Conservation (phyloP, 2,113 vertebrate genomes). For the crab-eating macaque (Macaca fascicularis) region DNA sequence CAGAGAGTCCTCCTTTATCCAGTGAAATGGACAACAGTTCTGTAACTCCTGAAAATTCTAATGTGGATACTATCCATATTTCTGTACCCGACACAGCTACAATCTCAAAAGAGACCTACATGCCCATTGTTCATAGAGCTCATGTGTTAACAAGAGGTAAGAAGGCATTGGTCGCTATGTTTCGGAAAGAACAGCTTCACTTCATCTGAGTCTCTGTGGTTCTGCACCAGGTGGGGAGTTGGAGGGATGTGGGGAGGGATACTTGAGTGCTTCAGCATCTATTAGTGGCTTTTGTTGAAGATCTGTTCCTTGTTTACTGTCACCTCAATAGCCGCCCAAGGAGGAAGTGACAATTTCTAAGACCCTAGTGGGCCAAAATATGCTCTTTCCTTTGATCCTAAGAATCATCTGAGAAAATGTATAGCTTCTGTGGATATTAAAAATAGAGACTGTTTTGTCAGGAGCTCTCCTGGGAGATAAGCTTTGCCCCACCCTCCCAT, state of each 20-base stretch:
- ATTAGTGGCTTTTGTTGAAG: neutral
- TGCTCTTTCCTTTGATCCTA: neutral
- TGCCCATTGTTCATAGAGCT: neutral
- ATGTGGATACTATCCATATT: neutral
- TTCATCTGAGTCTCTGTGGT: neutral
- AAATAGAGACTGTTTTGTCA: neutral
- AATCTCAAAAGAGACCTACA: neutral
- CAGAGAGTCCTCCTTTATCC: neutral
- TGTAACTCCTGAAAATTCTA: neutral
- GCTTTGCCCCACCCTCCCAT: neutral
- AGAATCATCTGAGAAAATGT: neutral
- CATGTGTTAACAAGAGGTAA: neutral
- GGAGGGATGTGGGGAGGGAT: rapidly evolving
- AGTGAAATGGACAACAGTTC: neutral
- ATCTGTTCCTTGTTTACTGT: neutral
- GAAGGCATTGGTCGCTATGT: rapidly evolving
- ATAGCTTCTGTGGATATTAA: neutral
- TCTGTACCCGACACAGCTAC: neutral
- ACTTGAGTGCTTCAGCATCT: neutral
- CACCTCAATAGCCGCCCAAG: neutral
- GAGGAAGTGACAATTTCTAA: neutral
- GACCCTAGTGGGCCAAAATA: neutral
- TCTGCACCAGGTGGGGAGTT: neutral
- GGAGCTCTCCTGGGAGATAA: neutral
- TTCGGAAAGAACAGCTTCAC: neutral